Base-by-base conservation (phyloP, 2,888 invertebrate genomes). In the Hedya salicella region DNA sequence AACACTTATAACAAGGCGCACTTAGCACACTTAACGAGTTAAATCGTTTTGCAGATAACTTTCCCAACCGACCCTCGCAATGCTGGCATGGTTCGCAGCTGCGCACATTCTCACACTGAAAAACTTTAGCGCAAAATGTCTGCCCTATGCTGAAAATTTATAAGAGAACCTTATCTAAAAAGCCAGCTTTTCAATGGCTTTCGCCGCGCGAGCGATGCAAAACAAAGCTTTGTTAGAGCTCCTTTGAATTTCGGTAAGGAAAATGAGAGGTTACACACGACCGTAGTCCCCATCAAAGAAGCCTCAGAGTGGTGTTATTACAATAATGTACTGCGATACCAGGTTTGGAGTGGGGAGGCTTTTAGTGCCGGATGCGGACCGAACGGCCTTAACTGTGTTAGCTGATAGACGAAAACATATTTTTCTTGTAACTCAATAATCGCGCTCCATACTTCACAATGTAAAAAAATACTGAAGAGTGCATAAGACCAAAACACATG, bases 201-300 rank as follows among this genome's bases (percentile, higher is more conserved):
- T 84, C 81, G 84, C 76, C 76, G 79, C 85, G 85, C 86, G 85
- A 81, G 86, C 87, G 86, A 89, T 88, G 91, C 89, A 90, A 91
- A 91, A 91, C 89, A 91, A 91, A 89, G 91, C 91, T 89, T 91
- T 91, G 91, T 88, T 86, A 82, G 83, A 82, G 82, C 86, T 87
- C 86, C 91, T 92, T 91, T 92, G 90, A 91, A 91, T 90, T 92
- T 92, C 76, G 90, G 89, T 85, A 85, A 87, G 88, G 91, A 91
- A 91, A 91, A 91, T 90, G 89, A 89, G 88, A 87, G 90, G 89
- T 88, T 89, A 88, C 88, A 88, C 85, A 87, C 85, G 83, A 80
- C 79, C 82, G 64, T 78, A 75, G 78, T 75, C 77, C 75, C 81
- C 82, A 82, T 91, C 91, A 91, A 89, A 91, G 90, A 85, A 87